Percentiles rank a stretch among this genome's conserved stretches.
phyloP scores from a whole-genome alignment of 2,888 invertebrate species.

The Phortica magna region DNA sequence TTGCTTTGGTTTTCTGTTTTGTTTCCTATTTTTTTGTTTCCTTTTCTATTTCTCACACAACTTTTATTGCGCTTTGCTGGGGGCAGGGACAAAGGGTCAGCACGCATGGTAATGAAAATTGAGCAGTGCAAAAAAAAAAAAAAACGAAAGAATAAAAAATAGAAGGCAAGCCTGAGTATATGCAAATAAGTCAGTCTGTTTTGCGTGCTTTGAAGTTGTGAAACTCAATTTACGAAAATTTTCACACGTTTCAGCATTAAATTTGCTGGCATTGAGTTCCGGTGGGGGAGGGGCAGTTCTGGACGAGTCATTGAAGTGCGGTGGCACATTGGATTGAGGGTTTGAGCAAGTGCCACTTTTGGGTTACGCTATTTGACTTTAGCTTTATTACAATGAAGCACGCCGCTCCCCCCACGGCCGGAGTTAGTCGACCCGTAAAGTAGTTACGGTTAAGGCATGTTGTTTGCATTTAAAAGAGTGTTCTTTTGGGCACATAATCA shows the following conservation, averaged over 20 bases:
- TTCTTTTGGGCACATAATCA: no score
- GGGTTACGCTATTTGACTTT: neutral
- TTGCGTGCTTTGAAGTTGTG: conserved; percentile 65
- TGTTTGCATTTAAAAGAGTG: no score
- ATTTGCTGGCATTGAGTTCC: no score
- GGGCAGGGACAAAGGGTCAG: conserved; percentile 25
- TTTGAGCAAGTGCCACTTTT: neutral
- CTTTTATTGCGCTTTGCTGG: neutral
- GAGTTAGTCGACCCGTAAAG: neutral
- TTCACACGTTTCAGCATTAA: conserved; percentile 63
- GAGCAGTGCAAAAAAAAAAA: neutral
- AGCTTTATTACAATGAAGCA: neutral
- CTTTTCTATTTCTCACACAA: neutral
- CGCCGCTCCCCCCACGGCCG: neutral
- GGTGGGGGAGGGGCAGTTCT: neutral
- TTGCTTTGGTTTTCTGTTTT: neutral
- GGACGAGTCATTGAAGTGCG: neutral
- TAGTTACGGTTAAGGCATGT: neutral
- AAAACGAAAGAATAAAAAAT: conserved; percentile 1
- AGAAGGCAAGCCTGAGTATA: conserved; percentile 33
- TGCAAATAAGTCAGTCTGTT: conserved; percentile 64
- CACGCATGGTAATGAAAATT: conserved; percentile 21
- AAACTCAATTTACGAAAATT: conserved; percentile 72
- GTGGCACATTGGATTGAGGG: neutral
- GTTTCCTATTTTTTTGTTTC: neutral